Conservation (phyloP, 2,888 invertebrate species). For the Parnassius mnemosyne region DNA sequence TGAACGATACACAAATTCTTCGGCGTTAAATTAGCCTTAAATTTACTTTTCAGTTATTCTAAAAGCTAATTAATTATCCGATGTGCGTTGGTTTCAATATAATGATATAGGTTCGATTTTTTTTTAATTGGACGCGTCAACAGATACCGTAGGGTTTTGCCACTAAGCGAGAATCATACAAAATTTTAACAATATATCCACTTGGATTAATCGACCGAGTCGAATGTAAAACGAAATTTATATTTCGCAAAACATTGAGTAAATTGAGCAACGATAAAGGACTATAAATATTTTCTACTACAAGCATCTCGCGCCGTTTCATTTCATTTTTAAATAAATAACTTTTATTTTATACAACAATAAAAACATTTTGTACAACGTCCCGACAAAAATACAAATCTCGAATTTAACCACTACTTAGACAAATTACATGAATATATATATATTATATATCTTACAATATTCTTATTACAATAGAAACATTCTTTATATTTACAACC, state of each 20-base stretch:
- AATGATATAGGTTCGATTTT: constrained; percentile 38
- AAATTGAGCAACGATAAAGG: constrained; percentile 70
- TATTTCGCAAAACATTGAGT: constrained; percentile 68
- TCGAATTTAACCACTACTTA: constrained; percentile 38
- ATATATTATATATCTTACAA: constrained; percentile 7
- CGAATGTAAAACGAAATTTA: constrained; percentile 25
- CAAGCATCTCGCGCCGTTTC: constrained; percentile 48
- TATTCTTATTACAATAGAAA: neutral
- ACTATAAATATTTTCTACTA: constrained; percentile 39
- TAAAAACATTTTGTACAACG: constrained; percentile 42
- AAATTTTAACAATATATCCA: constrained; percentile 15
- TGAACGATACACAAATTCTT: too few relatives aligned
- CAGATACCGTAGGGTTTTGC: constrained; percentile 15
- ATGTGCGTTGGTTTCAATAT: constrained; percentile 52
- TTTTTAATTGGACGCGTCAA: constrained; percentile 20
- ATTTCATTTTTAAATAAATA: constrained; percentile 32
- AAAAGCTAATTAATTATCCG: constrained; percentile 36
- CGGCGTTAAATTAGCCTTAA: constrained; percentile 42
- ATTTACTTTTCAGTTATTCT: constrained; percentile 38
- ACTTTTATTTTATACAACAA: constrained; percentile 27
- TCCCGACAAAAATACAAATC: constrained; percentile 52
- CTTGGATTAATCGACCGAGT: constrained; percentile 29
- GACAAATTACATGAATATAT: constrained; percentile 12
- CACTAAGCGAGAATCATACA: constrained; percentile 26
- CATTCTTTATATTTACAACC: constrained; percentile 24